Base-by-base conservation (phyloP, 2,113 vertebrate species). In the Zingel zingel region DNA sequence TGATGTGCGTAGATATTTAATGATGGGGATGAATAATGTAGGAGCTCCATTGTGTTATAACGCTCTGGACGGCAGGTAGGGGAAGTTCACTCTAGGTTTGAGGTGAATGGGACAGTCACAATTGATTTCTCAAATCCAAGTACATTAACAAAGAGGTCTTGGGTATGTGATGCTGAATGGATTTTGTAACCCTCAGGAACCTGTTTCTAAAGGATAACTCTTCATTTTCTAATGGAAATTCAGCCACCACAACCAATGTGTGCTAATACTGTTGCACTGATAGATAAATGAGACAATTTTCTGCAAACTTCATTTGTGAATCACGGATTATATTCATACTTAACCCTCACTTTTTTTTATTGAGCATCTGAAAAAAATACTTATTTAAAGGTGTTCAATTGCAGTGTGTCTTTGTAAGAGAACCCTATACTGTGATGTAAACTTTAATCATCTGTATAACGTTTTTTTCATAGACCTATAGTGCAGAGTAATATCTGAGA, bases 21-120 rank as follows among this genome's bases (percentile, higher is more conserved):
- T 73, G 85, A 67, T 27, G 27, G 19, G 9, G 21, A 23, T 86
- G 47, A 74, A 86, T 83, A 39, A 79, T 83, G 61, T 39, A 83
- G 53, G 16, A 36, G 19, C n/a, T 64, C 53, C 53, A 71, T 30
- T 23, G 16, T 70, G 77, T 80, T 74, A 39, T 70, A 59, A 66
- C n/a, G 30, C 56, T 51, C 62, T 23, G 56, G 21, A 62, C 2
- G 0, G n/a, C 62, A 78, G 56, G 84, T 72, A 47, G 25, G 25
- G 23, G 51, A 65, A 47, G 57, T 62, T 59, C 25, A 23, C 45
- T 39, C 1, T 27, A 33, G 64, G 23, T 62, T 56, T 19, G 13
- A 77, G 74, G 76, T 74, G 65, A 79, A 43, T 7, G 13, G 72
- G 45, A 86, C 63, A 79, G 74, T 51, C 33, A 47, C 54, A 70